A percentile compares a stretch with the other conserved stretches of the same genome.
phyloP scores from a whole-genome alignment of 2,797 vertebrate species.

The Limnodromus scolopaceus region DNA sequence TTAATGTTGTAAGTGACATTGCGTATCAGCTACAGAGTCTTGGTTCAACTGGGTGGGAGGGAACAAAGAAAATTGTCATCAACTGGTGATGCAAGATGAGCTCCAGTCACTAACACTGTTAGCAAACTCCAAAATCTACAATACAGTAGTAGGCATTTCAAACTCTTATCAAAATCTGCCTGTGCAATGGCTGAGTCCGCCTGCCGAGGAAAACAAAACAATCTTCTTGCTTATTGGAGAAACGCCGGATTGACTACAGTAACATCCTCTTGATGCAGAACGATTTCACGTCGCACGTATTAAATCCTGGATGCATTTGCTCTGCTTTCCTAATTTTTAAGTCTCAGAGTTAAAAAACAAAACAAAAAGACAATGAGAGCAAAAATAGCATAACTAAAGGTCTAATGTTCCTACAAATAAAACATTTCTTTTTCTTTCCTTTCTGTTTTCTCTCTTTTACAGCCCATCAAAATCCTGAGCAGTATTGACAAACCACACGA shows the following conservation, averaged over 20 bases:
- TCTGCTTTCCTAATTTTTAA: constrained; percentile 66
- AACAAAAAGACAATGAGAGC: constrained; percentile 18
- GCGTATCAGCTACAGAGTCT: constrained; percentile 85
- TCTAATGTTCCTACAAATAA: constrained; percentile 27
- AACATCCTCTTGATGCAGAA: constrained; percentile 75
- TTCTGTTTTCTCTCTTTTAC: constrained; percentile 54
- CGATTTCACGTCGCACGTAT: constrained; percentile 76
- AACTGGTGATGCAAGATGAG: constrained; percentile 84
- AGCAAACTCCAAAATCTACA: constrained; percentile 82
- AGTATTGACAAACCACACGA: constrained; percentile 77
- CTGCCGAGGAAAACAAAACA: constrained; percentile 75
- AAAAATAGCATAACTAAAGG: constrained; percentile 54
- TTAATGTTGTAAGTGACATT: constrained; percentile 92
- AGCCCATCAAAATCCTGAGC: constrained; percentile 71
- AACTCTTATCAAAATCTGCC: constrained; percentile 74
- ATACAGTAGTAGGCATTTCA: constrained; percentile 72
- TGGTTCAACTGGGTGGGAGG: constrained; percentile 88
- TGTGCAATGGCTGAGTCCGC: constrained; percentile 68
- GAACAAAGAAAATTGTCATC: constrained; percentile 87
- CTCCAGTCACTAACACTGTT: constrained; percentile 78
- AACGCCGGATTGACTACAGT: constrained; percentile 68
- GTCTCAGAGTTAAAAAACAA: constrained; percentile 53
- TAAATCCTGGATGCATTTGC: constrained; percentile 73
- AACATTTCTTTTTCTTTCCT: constrained; percentile 37
- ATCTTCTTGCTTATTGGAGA: constrained; percentile 76